Evolutionary conservation across 2,797 vertebrate genomes (phyloP).

Genomic region (Girardinus metallicus): DNA sequence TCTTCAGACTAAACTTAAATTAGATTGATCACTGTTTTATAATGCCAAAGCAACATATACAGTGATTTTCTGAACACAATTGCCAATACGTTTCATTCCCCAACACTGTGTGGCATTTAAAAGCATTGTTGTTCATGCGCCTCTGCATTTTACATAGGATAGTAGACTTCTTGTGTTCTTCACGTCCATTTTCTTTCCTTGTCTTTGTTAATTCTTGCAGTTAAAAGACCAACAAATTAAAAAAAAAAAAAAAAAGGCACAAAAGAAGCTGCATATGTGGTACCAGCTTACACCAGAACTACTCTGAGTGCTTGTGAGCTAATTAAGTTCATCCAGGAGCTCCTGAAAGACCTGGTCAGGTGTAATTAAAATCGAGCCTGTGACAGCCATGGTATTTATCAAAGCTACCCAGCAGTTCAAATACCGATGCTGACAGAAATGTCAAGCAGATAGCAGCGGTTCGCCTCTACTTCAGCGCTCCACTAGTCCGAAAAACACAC

Average conservation of each 20-base stretch:
- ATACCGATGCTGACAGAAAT: conserved; percentile 97
- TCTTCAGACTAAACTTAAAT: neutral
- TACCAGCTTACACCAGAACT: conserved; percentile 63
- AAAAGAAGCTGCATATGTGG: conserved; percentile 65
- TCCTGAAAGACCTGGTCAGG: conserved; percentile 86
- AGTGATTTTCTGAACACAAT: conserved; percentile 8
- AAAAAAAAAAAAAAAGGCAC: conserved; percentile 33
- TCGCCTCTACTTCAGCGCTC: conserved; percentile 68
- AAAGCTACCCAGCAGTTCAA: conserved; percentile 90
- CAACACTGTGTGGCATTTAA: conserved; percentile 26
- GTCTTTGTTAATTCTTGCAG: conserved; percentile 58
- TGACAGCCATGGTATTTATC: conserved; percentile 97
- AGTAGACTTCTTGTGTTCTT: conserved; percentile 29
- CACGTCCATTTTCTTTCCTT: conserved; percentile 33
- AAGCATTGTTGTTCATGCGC: conserved; percentile 36
- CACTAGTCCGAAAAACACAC: conserved; percentile 30
- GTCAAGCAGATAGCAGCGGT: conserved; percentile 90
- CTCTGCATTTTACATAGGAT: conserved; percentile 31
- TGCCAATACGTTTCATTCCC: conserved; percentile 21
- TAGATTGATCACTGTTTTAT: neutral
- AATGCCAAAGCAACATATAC: neutral
- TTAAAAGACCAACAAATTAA: conserved; percentile 63
- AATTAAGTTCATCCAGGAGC: conserved; percentile 89
- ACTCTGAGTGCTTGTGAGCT: conserved; percentile 77
- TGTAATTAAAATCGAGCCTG: conserved; percentile 93